These are phyloP conservation scores for Limnodromus scolopaceus DNA, from an alignment of 2,797 vertebrate species.

Conservation along the genomic window DNA sequence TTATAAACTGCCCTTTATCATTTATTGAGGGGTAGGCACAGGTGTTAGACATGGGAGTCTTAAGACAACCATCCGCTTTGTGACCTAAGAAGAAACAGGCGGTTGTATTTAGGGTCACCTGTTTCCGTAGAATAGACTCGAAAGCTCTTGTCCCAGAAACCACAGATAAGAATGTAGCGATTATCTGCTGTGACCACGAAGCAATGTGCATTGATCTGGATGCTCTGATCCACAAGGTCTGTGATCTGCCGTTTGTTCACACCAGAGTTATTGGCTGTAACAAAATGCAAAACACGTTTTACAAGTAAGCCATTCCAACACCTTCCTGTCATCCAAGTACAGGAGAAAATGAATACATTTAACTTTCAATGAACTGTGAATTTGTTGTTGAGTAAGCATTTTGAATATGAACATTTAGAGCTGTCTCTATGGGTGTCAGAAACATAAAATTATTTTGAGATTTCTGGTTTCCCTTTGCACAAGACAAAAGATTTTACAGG, in stretches of 20 bases:
- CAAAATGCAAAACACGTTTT: conserved; percentile 50
- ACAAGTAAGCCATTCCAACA: conserved; percentile 35
- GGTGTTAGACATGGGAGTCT: neutral
- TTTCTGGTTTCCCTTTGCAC: conserved; percentile 30
- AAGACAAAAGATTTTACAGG: conserved; percentile 35
- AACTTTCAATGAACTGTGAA: conserved; percentile 63
- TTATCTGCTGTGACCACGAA: conserved; percentile 99
- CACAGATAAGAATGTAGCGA: conserved; percentile 97
- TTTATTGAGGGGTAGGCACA: neutral
- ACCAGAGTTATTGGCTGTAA: conserved; percentile 91
- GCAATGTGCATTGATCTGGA: conserved; percentile 97
- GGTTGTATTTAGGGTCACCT: conserved; percentile 78
- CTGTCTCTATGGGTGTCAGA: conserved; percentile 51
- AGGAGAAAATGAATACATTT: conserved; percentile 56
- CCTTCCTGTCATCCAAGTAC: conserved; percentile 44
- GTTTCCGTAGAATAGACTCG: conserved; percentile 98
- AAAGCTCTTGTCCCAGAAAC: conserved; percentile 99
- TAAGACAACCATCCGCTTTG: neutral
- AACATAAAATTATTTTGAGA: conserved; percentile 39
- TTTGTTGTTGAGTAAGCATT: conserved; percentile 57
- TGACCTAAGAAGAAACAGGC: neutral
- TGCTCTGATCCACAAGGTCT: conserved; percentile 98
- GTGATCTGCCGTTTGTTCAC: conserved; percentile 98
- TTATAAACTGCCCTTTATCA: neutral
- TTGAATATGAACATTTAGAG: conserved; percentile 58